Base-by-base conservation (phyloP, 37 sponge, comb jelly and placozoan genomes). In the Spongilla lacustris region DNA sequence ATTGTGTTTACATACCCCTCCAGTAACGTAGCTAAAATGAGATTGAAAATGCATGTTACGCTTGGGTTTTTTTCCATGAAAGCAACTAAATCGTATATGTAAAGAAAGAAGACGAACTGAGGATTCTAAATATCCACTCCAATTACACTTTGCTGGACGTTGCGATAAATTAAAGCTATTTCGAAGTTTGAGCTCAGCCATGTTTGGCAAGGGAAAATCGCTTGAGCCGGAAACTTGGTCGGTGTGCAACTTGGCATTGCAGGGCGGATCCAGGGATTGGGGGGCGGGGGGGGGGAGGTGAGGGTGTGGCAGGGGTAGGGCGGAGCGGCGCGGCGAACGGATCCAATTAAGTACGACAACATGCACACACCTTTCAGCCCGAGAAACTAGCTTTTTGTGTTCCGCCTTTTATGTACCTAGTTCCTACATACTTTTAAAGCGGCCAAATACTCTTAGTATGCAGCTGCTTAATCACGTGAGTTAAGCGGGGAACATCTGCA, bases 131-230 rank as follows among this genome's bases (percentile, higher is more conserved):
- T 58, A 58, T 58, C 58, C 58, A 58, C 58, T 58, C 58, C 58
- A 58, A n/a, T n/a, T n/a, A 58, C 19, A 14, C 11, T 58, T 58
- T 58, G 11, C 12, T 58, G 58, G 58, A 58, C 58, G 58, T 58
- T 58, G 58, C 58, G 58, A 17, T 58, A 19, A 58, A 58, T 19
- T 58, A 19, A 58, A 58, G 58, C 58, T 58, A 58, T 58, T 58
- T 17, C 58, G 58, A 58, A 58, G 58, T 58, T 58, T 58, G 58
- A 58, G 21, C 58, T 19, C 58, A 58, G 58, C 58, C 58, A 58
- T 58, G 58, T 58, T 58, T 58, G 58, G 58, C 58, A 58, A 58
- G 58, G 58, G 58, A 58, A 58, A 58, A 58, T 58, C 58, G 58
- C 58, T 58, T 17, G 58, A 58, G 58, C 14, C 19, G 58, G 58